phyloP scores from a whole-genome alignment of 23 tunicate species.

The Trididemnum nubilum region DNA sequence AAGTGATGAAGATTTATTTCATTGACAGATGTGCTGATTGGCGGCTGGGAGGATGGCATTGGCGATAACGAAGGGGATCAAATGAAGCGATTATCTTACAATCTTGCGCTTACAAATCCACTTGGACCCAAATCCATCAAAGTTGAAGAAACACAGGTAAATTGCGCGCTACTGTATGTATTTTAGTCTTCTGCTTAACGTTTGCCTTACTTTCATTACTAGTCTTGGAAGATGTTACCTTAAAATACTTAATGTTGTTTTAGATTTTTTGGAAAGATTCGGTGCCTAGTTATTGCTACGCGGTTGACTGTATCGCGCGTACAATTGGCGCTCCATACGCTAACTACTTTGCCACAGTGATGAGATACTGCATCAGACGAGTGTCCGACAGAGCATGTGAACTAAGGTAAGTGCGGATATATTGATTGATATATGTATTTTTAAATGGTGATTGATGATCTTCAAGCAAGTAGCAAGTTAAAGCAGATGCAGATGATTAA shows the following conservation, averaged over 20 bases:
- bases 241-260: too few species aligned
- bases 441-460: too few species aligned
- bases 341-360: conserved; percentile 68
- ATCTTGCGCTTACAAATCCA: conserved; percentile 53
- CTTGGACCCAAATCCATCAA: conserved; percentile 73
- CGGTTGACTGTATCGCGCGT: conserved; percentile 66
- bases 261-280: conserved; percentile 22
- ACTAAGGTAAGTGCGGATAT: conserved; percentile 43
- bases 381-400: conserved; percentile 32
- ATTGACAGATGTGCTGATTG: conserved; percentile 59
- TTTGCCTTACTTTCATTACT: too few species aligned
- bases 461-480: background rate
- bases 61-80: conserved; percentile 41
- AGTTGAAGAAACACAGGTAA: conserved; percentile 72
- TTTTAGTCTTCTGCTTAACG: too few species aligned
- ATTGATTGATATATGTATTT: too few species aligned
- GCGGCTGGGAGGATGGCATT: conserved; percentile 39
- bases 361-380: conserved; percentile 75
- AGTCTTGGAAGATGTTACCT: too few species aligned
- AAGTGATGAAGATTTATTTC: too few species aligned
- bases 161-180: background rate
- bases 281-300: conserved; percentile 34
- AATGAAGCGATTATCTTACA: conserved; percentile 34
- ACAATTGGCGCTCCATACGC: conserved; percentile 76
- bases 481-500: background rate